Conservation (phyloP, 1,140 invertebrate species). For the Drosophila simulans region DNA sequence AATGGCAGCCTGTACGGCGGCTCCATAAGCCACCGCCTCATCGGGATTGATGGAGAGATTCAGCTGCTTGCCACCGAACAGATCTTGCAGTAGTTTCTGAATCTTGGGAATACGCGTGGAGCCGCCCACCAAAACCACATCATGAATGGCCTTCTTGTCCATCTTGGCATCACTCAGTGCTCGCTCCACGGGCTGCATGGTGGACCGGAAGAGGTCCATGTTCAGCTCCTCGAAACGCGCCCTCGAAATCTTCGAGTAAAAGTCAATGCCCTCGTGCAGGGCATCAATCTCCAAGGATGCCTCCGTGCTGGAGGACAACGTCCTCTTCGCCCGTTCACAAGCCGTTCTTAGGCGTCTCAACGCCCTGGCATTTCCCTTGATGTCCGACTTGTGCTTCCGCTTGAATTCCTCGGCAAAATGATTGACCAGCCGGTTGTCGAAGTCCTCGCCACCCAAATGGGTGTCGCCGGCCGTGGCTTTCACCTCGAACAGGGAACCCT, state of each 20-base stretch:
- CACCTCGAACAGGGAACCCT: slow-evolving; percentile 92
- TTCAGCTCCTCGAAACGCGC: slow-evolving; percentile 95
- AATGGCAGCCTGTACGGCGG: slow-evolving; percentile 92
- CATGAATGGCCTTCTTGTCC: slow-evolving; percentile 89
- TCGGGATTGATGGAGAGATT: slow-evolving; percentile 92
- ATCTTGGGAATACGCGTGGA: slow-evolving; percentile 89
- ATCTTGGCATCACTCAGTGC: slow-evolving; percentile 91
- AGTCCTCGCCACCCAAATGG: slow-evolving; percentile 91
- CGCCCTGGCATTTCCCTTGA: slow-evolving; percentile 90
- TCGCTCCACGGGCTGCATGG: slow-evolving; percentile 90
- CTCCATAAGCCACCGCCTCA: slow-evolving; percentile 90
- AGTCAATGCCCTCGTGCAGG: slow-evolving; percentile 92
- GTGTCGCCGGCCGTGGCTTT: slow-evolving; percentile 92
- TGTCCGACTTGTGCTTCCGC: slow-evolving; percentile 92
- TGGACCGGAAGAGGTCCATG: slow-evolving; percentile 91
- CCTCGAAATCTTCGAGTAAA: slow-evolving; percentile 93
- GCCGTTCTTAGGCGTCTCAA: slow-evolving; percentile 91
- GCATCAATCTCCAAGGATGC: slow-evolving; percentile 91
- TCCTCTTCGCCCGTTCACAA: slow-evolving; percentile 90
- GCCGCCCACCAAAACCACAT: slow-evolving; percentile 88
- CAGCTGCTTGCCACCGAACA: slow-evolving; percentile 88
- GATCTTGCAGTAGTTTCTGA: slow-evolving; percentile 88
- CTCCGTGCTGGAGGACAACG: slow-evolving; percentile 88
- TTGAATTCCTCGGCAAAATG: slow-evolving; percentile 93
- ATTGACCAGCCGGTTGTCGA: slow-evolving; percentile 93